phyloP scores from a whole-genome alignment of 2,797 vertebrate genomes.

The Eutrigla gurnardus region DNA sequence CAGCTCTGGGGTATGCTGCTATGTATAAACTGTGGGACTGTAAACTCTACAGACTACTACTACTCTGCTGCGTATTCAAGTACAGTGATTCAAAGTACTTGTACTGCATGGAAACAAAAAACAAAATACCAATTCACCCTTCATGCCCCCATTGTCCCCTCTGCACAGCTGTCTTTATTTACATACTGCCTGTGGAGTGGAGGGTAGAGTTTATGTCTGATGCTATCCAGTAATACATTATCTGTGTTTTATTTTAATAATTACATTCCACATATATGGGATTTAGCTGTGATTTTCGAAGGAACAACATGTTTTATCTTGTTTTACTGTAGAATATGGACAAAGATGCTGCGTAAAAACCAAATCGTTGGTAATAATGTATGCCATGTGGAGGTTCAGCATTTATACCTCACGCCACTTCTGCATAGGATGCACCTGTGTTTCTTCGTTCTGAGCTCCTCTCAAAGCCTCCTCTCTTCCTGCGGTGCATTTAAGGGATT shows the following conservation, averaged over 20 bases:
- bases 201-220: slow-evolving; percentile 5
- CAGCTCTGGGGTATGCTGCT: slow-evolving; percentile 70
- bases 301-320: neutral
- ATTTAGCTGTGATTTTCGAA: slow-evolving; percentile 4
- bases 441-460: neutral
- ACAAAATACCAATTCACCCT: slow-evolving; percentile 34
- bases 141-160: slow-evolving; percentile 34
- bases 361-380: neutral
- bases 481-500: neutral
- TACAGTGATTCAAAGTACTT: slow-evolving; percentile 55
- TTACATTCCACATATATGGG: neutral
- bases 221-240: slow-evolving; percentile 21
- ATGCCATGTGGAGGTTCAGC: neutral
- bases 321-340: neutral
- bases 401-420: neutral
- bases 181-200: slow-evolving; percentile 39
- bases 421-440: neutral
- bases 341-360: neutral
- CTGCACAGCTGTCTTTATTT: slow-evolving; percentile 44
- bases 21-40: slow-evolving; percentile 75
- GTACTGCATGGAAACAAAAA: slow-evolving; percentile 39
- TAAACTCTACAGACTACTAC: slow-evolving; percentile 51
- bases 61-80: slow-evolving; percentile 62
- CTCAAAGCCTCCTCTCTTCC: neutral
- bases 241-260: slow-evolving; percentile 4